Conservation (phyloP, 2,113 vertebrate genomes). For the Prunella fulvescens region DNA sequence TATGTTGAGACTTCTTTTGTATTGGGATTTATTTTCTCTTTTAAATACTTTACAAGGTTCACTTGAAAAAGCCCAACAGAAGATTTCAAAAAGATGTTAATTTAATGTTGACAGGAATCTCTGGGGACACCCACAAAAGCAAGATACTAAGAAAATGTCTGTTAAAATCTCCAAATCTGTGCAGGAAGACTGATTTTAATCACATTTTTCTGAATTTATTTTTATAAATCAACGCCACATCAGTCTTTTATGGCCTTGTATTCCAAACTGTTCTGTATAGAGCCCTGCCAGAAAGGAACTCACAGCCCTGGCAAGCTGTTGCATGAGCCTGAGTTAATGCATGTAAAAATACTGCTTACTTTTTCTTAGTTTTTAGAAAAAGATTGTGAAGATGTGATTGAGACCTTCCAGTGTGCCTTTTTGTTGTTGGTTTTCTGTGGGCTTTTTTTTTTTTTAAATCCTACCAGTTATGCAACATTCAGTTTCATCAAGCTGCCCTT, state of each 20-base stretch:
- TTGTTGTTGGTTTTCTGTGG: rapidly evolving
- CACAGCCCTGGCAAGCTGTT: neutral
- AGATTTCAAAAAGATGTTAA: conserved; percentile 53
- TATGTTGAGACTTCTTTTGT: conserved; percentile 1
- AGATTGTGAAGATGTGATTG: neutral
- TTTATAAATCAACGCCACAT: conserved; percentile 52
- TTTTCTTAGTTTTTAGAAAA: neutral
- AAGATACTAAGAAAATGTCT: conserved; percentile 22
- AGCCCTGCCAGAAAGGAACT: conserved; percentile 5
- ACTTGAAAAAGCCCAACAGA: conserved; percentile 35
- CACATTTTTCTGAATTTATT: conserved; percentile 8
- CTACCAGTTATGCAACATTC: neutral
- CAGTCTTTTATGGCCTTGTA: conserved; percentile 24
- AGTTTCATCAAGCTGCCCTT: neutral
- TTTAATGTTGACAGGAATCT: conserved; percentile 41
- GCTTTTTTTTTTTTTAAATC: neutral
- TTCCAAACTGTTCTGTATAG: conserved; percentile 2
- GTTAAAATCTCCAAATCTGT: conserved; percentile 26
- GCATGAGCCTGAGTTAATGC: neutral
- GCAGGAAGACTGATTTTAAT: conserved; percentile 47
- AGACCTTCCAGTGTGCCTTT: neutral
- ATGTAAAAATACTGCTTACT: neutral
- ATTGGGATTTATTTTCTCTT: neutral
- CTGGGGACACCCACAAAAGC: conserved; percentile 40
- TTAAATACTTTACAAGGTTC: conserved; percentile 5